Conservation (phyloP, 2,888 invertebrate genomes). For the Stomorhina lunata region DNA sequence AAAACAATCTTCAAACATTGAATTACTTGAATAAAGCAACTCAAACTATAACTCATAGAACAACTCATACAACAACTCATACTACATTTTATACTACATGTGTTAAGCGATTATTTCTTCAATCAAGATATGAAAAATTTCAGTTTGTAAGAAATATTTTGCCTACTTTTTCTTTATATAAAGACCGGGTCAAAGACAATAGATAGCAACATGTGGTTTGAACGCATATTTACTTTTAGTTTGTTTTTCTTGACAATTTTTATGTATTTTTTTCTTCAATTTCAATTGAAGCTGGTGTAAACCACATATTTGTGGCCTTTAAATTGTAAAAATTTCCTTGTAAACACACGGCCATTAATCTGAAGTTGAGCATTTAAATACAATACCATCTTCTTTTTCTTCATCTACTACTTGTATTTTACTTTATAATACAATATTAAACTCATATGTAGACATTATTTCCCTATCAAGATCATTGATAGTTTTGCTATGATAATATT, state of each 20-base stretch:
- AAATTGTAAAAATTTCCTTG: constrained; percentile 13
- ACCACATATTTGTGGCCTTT: constrained; percentile 14
- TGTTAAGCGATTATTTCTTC: constrained; percentile 34
- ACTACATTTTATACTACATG: background rate
- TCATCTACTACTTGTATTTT: background rate
- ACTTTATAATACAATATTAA: background rate
- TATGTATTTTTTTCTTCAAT: background rate
- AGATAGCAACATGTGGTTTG: constrained; percentile 56
- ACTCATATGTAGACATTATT: background rate
- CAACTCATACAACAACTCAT: background rate
- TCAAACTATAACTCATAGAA: background rate
- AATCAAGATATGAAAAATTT: constrained; percentile 48
- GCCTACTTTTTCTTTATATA: constrained; percentile 31
- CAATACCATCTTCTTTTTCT: background rate
- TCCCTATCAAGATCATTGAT: constrained; percentile 58
- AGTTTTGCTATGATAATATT: constrained; percentile 58
- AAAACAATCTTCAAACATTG: background rate
- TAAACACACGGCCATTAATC: background rate
- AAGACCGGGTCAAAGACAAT: background rate
- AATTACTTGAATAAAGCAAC: constrained; percentile 4
- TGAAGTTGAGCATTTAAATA: too few relatives aligned
- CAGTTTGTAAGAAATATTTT: constrained; percentile 29
- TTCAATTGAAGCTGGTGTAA: too few relatives aligned
- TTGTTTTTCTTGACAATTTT: background rate
- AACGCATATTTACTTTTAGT: constrained; percentile 46